Base-by-base conservation (phyloP, 2,113 vertebrate genomes). In the Sebastes fasciatus region DNA sequence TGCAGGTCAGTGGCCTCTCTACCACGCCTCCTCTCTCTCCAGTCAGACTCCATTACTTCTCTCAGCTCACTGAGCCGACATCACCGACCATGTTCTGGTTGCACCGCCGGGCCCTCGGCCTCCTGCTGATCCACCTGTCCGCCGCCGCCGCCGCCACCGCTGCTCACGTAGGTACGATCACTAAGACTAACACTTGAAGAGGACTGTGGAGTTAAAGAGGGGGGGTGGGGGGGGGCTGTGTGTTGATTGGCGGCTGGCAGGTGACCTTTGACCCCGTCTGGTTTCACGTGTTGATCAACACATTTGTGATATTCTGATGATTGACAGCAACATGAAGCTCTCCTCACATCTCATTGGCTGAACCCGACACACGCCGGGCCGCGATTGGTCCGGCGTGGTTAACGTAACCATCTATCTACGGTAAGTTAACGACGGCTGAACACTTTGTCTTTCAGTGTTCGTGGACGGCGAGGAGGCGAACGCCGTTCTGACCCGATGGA, bases 401-500 rank as follows among this genome's bases (percentile, higher is more conserved):
- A 34, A 34, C 34, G 34, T 34, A 34, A 34, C 34, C 34, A 34
- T 34, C 34, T 34, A 34, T 34, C 34, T 34, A 34, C 34, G 34
- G 34, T 34, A 34, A 34, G 34, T 34, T 34, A 34, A 34, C 1
- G 16, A 40, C 1, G 34, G 12, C 8, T 26, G 2, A 26, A 68
- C 14, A 8, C 8, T 10, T 26, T 70, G 52, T 57, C 34, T 42
- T 57, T 2, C 69, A 71, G 69, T 71, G 1, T 71, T 99, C 90
- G 64, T 97, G 62, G 88, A 86, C 13, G 92, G 77, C 57, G 84
- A 93, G 62, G 90, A n/a, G 4, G 98, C 98, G 0, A 84, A 66
- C 71, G 85, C 92, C 21, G 86, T 99, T 42, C 85, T 99, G 79
- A 73, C 16, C 49, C 95, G 98, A 42, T 0, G 5, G 45, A 96